Evolutionary conservation across 2,888 invertebrate species (phyloP).

Genomic region (Dascillus cervinus): DNA sequence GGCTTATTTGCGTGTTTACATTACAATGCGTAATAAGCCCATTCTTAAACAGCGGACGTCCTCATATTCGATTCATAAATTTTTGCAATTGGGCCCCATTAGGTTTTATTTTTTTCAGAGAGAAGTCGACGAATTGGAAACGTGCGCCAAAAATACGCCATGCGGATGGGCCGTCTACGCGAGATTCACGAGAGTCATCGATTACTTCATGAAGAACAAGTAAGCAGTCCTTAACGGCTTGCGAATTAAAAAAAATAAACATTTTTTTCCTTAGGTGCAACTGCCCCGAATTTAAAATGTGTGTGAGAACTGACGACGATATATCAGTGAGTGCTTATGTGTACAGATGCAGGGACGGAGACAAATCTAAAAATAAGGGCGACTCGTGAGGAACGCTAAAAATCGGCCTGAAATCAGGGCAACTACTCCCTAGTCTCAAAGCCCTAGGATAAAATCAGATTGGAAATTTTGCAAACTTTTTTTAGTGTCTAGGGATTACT

Average conservation of each 20-base stretch:
- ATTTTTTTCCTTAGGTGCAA: slow-evolving; percentile 43
- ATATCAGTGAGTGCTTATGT: slow-evolving; percentile 52
- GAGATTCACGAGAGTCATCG: slow-evolving; percentile 42
- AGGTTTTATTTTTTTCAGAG: slow-evolving; percentile 1
- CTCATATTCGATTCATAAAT: too few relatives aligned
- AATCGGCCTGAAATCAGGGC: slow-evolving; percentile 5
- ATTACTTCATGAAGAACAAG: slow-evolving; percentile 53
- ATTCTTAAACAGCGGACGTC: too few relatives aligned
- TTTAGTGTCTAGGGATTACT: too few relatives aligned
- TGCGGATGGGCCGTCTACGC: slow-evolving; percentile 58
- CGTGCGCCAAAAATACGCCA: slow-evolving; percentile 33
- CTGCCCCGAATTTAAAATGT: slow-evolving; percentile 43
- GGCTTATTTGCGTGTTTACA: too few relatives aligned
- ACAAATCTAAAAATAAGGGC: slow-evolving; percentile 21
- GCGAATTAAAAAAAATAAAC: too few relatives aligned
- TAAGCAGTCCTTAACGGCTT: slow-evolving; percentile 37
- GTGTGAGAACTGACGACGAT: slow-evolving; percentile 49
- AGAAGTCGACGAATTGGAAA: background rate
- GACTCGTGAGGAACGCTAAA: slow-evolving; percentile 6
- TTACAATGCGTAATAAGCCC: too few relatives aligned
- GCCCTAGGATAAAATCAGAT: too few relatives aligned
- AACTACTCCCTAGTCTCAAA: slow-evolving; percentile 4
- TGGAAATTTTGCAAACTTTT: too few relatives aligned
- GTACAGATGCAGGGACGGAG: slow-evolving; percentile 44
- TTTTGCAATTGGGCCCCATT: too few relatives aligned